Evolutionary conservation across 2,113 vertebrate genomes (phyloP).

Genomic region (Dromiciops gliroides): DNA sequence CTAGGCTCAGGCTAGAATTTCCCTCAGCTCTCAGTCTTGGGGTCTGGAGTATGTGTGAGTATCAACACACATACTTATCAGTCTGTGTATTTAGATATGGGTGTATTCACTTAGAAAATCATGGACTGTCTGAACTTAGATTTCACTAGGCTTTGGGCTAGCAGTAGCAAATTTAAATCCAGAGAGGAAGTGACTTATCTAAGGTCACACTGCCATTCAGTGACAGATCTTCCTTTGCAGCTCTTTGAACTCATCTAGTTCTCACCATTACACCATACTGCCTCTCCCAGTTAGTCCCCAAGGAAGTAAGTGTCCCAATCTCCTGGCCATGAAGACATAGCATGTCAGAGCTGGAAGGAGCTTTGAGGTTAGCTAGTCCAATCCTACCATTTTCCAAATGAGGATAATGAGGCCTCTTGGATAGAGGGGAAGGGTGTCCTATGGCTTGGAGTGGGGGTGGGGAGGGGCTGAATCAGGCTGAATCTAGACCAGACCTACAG

Average conservation of each 20-base stretch:
- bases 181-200: neutral
- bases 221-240: neutral
- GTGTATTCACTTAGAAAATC: neutral
- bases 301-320: neutral
- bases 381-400: neutral
- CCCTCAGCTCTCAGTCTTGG: neutral
- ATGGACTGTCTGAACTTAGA: neutral
- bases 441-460: neutral
- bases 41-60: neutral
- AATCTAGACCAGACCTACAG: neutral
- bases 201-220: neutral
- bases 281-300: neutral
- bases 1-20: neutral
- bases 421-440: neutral
- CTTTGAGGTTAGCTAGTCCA: neutral
- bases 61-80: neutral
- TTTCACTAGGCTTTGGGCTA: neutral
- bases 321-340: neutral
- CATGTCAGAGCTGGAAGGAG: neutral
- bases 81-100: neutral
- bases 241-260: neutral
- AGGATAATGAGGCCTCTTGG: neutral
- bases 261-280: neutral
- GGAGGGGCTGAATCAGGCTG: neutral
- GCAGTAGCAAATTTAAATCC: neutral